phyloP scores from a whole-genome alignment of 2,113 vertebrate species.

The Pteronura brasiliensis region DNA sequence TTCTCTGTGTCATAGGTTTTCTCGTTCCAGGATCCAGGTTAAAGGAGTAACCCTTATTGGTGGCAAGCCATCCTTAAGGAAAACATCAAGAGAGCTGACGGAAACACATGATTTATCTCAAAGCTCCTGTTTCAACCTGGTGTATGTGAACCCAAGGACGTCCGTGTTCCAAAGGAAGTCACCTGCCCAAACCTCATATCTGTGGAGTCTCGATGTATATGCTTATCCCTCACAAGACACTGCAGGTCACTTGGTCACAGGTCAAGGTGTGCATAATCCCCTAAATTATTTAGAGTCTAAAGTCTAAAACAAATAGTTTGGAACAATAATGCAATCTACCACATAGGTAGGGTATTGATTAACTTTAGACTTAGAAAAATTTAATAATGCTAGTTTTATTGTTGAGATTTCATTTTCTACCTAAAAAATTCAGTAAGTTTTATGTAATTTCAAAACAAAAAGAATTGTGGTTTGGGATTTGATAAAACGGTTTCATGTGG shows the following conservation, averaged over 20 bases:
- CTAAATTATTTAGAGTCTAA: background rate
- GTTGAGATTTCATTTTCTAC: background rate
- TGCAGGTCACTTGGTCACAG: background rate
- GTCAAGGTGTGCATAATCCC: no score
- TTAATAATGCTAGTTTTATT: background rate
- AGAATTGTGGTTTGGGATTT: background rate
- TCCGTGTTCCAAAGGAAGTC: background rate
- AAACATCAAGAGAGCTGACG: background rate
- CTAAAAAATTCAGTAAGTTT: background rate
- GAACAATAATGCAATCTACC: background rate
- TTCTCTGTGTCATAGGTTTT: background rate
- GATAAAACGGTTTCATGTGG: background rate
- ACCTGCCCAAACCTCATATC: background rate
- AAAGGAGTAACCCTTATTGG: background rate
- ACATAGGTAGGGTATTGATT: no score
- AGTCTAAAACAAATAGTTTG: background rate
- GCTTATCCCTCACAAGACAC: background rate
- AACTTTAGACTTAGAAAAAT: background rate
- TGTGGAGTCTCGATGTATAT: accelerated
- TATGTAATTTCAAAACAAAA: background rate
- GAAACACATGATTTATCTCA: background rate
- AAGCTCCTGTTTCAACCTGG: background rate
- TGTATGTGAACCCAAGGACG: background rate
- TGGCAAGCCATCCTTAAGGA: background rate
- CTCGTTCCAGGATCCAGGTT: background rate